Conservation (phyloP, 2,888 invertebrate species). For the Cartodere bifasciata region DNA sequence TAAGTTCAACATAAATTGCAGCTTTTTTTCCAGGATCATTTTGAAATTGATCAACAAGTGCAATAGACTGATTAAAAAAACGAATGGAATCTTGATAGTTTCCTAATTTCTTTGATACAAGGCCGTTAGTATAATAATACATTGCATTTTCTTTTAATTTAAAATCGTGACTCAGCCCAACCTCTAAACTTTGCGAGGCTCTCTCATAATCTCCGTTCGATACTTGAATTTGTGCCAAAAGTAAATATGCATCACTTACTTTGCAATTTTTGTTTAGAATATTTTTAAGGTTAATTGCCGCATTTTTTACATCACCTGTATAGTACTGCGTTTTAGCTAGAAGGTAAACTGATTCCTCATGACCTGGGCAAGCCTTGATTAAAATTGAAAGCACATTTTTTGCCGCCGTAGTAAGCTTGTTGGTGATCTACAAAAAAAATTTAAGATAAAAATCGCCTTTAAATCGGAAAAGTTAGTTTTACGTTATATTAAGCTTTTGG, state of each 20-base stretch:
- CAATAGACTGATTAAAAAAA: conserved; percentile 63
- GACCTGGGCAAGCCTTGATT: conserved; percentile 70
- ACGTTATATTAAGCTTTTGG: no score
- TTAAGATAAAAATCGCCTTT: no score
- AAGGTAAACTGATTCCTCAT: conserved; percentile 52
- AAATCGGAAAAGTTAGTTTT: no score
- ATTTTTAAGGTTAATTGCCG: conserved; percentile 57
- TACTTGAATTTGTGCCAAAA: conserved; percentile 76
- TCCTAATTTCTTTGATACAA: conserved; percentile 64
- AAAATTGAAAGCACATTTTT: conserved; percentile 58
- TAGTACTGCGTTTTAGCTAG: conserved; percentile 74
- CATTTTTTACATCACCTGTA: conserved; percentile 61
- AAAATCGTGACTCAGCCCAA: conserved; percentile 85
- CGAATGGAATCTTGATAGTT: conserved; percentile 59
- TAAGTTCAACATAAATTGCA: conserved; percentile 76
- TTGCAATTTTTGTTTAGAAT: conserved; percentile 67
- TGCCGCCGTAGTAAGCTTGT: conserved; percentile 40
- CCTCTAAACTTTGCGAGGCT: conserved; percentile 78
- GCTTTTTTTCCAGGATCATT: conserved; percentile 43
- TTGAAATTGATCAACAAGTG: conserved; percentile 42
- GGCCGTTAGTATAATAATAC: conserved; percentile 77
- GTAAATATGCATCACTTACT: conserved; percentile 69
- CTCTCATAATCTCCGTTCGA: conserved; percentile 55
- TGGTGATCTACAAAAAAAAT: no score
- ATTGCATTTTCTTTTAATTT: conserved; percentile 82